Evolutionary conservation across 2,113 vertebrate species (phyloP).

Genomic region (Apteryx owenii): DNA sequence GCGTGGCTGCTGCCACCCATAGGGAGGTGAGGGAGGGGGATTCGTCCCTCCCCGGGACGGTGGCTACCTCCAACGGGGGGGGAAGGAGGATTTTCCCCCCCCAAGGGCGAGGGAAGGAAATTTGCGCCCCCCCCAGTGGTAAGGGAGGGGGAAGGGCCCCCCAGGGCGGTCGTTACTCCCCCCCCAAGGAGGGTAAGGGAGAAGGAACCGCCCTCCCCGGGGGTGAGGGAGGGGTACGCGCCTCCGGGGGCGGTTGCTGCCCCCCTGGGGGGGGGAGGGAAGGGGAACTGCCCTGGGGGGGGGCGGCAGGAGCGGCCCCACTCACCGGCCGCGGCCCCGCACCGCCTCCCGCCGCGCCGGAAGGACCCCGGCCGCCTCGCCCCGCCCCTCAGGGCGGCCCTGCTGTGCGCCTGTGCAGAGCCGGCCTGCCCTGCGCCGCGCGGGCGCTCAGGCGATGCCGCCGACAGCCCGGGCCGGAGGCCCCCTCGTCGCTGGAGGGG

Average conservation of each 20-base stretch:
- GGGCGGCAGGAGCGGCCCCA: too few species aligned
- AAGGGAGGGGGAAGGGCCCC: not conserved
- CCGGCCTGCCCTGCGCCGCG: not conserved
- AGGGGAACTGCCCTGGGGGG: not conserved
- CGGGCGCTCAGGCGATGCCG: not conserved
- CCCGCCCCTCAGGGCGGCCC: not conserved
- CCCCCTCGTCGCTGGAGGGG: fast-evolving
- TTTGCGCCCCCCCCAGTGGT: not conserved
- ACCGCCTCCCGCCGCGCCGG: not conserved
- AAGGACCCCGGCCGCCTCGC: not conserved
- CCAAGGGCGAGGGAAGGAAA: too few species aligned
- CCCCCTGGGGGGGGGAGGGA: not conserved
- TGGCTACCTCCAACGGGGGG: too few species aligned
- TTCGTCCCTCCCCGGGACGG: too few species aligned
- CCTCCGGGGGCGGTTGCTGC: not conserved
- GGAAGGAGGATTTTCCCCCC: too few species aligned
- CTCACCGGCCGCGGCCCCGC: not conserved
- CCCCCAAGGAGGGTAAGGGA: not conserved
- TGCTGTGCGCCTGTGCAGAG: not conserved
- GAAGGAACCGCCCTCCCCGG: too few species aligned
- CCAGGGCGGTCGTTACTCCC: not conserved
- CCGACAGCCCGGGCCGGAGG: not conserved
- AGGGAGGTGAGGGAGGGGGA: too few species aligned
- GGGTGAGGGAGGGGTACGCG: too few species aligned
- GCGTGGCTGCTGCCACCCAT: too few species aligned